These are phyloP conservation scores for Gallinago jamesoni DNA, from an alignment of 2,113 vertebrate species.

Conservation along the genomic window DNA sequence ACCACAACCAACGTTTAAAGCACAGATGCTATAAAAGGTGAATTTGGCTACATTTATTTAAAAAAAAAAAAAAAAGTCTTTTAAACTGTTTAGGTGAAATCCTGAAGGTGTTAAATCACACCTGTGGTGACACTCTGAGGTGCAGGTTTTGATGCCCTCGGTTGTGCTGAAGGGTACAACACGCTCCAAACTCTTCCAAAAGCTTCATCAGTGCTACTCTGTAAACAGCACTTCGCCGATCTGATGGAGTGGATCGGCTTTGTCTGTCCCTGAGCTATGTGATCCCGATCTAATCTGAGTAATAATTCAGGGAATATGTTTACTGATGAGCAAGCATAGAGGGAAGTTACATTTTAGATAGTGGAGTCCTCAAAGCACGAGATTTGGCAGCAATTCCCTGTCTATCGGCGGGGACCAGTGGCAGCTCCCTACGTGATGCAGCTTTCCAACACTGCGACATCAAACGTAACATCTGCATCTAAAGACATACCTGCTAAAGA, in stretches of 20 bases:
- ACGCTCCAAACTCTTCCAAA: fast-evolving
- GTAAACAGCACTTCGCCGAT: background rate
- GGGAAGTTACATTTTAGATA: fast-evolving
- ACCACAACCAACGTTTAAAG: background rate
- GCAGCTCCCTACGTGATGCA: fast-evolving
- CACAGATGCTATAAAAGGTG: background rate
- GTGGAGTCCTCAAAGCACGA: fast-evolving
- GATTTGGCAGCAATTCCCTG: background rate
- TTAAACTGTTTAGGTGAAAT: background rate
- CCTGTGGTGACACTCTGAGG: background rate
- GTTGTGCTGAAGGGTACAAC: background rate
- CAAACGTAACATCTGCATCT: fast-evolving
- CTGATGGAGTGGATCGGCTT: background rate
- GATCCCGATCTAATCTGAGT: background rate
- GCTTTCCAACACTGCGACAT: background rate
- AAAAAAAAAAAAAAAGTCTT: background rate
- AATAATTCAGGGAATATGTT: background rate
- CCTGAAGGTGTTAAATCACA: background rate
- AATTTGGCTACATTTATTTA: background rate
- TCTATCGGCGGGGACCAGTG: fast-evolving
- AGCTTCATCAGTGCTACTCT: background rate
- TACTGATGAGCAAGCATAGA: background rate
- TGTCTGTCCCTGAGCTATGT: fast-evolving
- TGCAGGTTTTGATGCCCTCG: background rate
- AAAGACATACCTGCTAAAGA: fast-evolving